Evolutionary conservation across 2,113 vertebrate species (phyloP).

Genomic region (Prochilodus magdalenae): DNA sequence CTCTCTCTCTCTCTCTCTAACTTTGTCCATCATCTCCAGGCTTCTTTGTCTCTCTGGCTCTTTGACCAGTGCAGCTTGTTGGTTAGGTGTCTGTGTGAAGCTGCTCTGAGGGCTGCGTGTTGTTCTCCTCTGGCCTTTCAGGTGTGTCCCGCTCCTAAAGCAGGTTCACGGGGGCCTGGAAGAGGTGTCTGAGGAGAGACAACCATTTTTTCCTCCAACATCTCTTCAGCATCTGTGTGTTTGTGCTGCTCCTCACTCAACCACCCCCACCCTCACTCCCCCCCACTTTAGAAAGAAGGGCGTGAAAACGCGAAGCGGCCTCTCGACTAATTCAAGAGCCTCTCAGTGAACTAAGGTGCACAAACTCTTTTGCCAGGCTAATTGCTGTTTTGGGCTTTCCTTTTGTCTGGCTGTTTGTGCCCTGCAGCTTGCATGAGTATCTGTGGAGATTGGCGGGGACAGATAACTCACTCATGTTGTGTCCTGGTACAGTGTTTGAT

Average conservation of each 20-base stretch:
- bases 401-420: neutral
- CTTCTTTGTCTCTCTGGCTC: neutral
- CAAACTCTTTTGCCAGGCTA: slow-evolving; percentile 12
- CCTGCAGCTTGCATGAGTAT: neutral
- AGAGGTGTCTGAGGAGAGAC: neutral
- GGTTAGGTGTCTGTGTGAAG: neutral
- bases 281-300: slow-evolving; percentile 22
- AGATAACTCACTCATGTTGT: too few species aligned
- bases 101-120: neutral
- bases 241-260: too few species aligned
- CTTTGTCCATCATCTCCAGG: neutral
- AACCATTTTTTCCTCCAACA: neutral
- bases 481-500: too few species aligned
- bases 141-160: slow-evolving; percentile 10
- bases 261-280: too few species aligned
- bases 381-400: neutral
- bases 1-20: neutral
- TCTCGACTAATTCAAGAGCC: slow-evolving; percentile 28
- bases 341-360: slow-evolving; percentile 4
- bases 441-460: too few species aligned
- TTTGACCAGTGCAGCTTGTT: neutral
- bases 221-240: neutral
- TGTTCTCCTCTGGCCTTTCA: neutral
- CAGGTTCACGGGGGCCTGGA: slow-evolving; percentile 1
- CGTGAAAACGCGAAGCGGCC: slow-evolving; percentile 5